A percentile compares a stretch with the other conserved stretches of the same genome.
phyloP scores from a whole-genome alignment of 2,797 vertebrate species.

The Enteromius radiatus region DNA sequence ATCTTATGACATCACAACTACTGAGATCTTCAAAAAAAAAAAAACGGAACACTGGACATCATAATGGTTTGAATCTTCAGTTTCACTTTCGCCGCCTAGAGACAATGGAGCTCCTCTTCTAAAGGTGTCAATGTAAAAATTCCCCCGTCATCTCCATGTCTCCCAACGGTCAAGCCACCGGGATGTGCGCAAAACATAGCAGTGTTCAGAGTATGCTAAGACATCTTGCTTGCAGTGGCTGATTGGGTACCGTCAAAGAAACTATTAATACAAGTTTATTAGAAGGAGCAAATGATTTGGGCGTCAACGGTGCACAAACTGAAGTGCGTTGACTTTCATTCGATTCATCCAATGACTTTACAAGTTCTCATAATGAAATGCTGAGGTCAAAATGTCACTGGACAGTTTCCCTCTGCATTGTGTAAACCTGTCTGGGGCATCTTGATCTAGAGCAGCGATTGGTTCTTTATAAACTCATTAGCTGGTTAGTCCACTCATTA shows the following conservation, averaged over 20 bases:
- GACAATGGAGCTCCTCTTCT: constrained; percentile 13
- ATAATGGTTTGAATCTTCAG: background rate
- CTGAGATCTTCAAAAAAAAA: constrained; percentile 2
- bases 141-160: background rate
- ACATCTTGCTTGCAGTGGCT: constrained; percentile 4
- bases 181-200: background rate
- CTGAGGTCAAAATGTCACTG: background rate
- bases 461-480: background rate
- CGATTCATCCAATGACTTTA: background rate
- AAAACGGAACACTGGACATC: constrained; percentile 5
- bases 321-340: background rate
- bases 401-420: constrained; percentile 9
- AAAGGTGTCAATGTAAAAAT: background rate
- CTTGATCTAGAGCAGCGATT: constrained; percentile 4
- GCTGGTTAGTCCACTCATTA: background rate
- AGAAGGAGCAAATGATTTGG: constrained; percentile 4
- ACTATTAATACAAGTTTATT: constrained; percentile 8
- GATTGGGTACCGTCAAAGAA: background rate
- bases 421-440: constrained; percentile 7
- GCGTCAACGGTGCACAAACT: background rate
- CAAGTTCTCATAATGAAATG: background rate
- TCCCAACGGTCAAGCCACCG: background rate
- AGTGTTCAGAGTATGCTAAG: background rate
- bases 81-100: background rate
- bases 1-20: background rate